Base-by-base conservation (phyloP, 2,113 vertebrate species). In the Alligator sinensis region DNA sequence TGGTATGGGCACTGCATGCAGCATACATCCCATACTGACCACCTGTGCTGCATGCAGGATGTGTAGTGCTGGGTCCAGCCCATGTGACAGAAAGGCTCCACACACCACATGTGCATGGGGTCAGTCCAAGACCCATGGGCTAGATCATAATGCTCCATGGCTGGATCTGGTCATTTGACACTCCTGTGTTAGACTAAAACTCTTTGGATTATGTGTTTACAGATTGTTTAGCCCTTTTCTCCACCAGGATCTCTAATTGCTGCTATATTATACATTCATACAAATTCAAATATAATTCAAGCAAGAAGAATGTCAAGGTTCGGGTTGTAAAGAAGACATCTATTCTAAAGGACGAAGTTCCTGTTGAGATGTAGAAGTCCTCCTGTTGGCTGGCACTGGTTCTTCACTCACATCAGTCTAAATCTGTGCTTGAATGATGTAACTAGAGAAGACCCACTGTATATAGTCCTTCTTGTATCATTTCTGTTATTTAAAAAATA, bases 281-380 rank as follows among this genome's bases (percentile, higher is more conserved):
- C 17, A 68, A 70, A 47, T 3, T 14, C 54, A 61, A 38, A 17
- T 3, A 0, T 28, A 90, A 61, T 5, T 12, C 27, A 90, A 84
- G 9, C 14, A 74, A 88, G 61, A 77, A 66, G 8, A 25, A 82
- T 90, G 4, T 22, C 90, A 24, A 89, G 16, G 57, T 75, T n/a
- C 64, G n/a, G 70, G 76, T 47, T 47, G 86, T 66, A 66, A 80
- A 89, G 27, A 91, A 79, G 28, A 95, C 74, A 88, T 47, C 17
- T 61, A 11, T 55, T 68, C 4, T 38, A 87, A 93, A 77, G 10
- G 76, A 9, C 34, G 22, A 82, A 62, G 58, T 72, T 55, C 7
- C 70, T 76, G 78, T 34, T 24, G 86, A 93, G 61, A 78, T 58
- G 5, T 57, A 12, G 25, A 70, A 70, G 19, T 82, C 61, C 47